Conservation (phyloP, 2,797 vertebrate genomes). For the Taeniopygia guttata region DNA sequence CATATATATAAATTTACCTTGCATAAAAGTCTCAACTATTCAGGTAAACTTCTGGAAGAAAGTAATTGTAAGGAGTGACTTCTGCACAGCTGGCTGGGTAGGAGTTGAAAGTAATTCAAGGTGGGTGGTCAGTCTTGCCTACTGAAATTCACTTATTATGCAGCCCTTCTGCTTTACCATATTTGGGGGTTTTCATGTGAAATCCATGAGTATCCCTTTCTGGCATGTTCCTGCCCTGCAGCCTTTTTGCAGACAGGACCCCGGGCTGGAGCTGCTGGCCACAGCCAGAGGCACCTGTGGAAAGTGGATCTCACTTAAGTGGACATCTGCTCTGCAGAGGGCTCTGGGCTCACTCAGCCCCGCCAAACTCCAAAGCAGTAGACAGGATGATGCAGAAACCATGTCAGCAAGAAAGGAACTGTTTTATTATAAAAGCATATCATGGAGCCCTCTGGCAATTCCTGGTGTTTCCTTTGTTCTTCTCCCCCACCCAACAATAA, state of each 20-base stretch:
- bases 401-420: constrained; percentile 24
- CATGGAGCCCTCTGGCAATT: not conserved
- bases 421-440: not conserved
- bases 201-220: not conserved
- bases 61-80: not conserved
- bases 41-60: not conserved
- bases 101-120: constrained; percentile 4
- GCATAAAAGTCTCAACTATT: not conserved
- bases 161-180: not conserved
- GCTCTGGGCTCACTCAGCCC: not conserved
- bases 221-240: not conserved
- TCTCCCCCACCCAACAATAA: not conserved
- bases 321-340: constrained; percentile 72
- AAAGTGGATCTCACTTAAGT: constrained; percentile 3
- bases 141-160: not conserved
- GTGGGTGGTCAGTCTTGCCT: constrained; percentile 52
- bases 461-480: not conserved
- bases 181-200: not conserved
- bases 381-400: constrained; percentile 28
- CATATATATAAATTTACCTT: not conserved
- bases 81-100: constrained; percentile 7
- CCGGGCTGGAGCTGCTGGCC: constrained; percentile 69
- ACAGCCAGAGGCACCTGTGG: constrained; percentile 72
- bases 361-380: not conserved
- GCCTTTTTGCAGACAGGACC: constrained; percentile 8